A percentile compares a stretch with the other conserved stretches of the same genome.
Conservation (phyloP, 2,113 vertebrate genomes). For the Scophthalmus maximus region DNA sequence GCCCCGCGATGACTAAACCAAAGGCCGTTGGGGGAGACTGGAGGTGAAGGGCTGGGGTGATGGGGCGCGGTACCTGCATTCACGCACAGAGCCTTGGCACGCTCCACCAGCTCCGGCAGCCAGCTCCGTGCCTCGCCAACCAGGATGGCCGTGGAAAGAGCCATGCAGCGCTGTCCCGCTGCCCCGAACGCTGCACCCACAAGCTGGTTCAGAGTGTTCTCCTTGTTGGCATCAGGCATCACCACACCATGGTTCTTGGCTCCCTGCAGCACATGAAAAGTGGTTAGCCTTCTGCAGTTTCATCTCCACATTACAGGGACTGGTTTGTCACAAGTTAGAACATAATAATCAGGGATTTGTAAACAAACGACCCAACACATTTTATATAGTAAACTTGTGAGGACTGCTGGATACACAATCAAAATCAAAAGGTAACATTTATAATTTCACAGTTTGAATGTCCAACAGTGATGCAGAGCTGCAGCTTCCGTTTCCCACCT, state of each 20-base stretch:
- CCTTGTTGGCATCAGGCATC: conserved; percentile 98
- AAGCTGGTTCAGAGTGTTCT: conserved; percentile 96
- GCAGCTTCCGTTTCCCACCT: conserved; percentile 25
- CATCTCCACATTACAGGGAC: conserved; percentile 47
- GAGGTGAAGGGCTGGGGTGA: conserved; percentile 21
- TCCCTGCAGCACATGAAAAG: conserved; percentile 83
- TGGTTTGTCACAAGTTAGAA: conserved; percentile 38
- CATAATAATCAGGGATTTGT: conserved; percentile 16
- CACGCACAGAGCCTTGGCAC: conserved; percentile 89
- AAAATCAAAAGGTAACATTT: conserved; percentile 3
- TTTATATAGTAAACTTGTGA: neutral
- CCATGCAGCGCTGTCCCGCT: conserved; percentile 98
- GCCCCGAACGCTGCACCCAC: conserved; percentile 97
- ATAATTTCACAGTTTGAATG: neutral
- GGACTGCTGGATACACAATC: neutral
- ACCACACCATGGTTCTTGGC: conserved; percentile 98
- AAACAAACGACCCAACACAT: conserved; percentile 12
- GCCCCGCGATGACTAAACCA: conserved; percentile 60
- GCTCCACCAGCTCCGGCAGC: conserved; percentile 94
- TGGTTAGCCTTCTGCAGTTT: conserved; percentile 47
- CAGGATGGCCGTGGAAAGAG: conserved; percentile 93
- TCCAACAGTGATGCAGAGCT: conserved; percentile 31
- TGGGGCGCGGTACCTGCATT: conserved; percentile 87
- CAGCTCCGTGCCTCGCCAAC: conserved; percentile 92
- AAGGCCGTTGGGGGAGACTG: conserved; percentile 17